Conservation (phyloP, 2,113 vertebrate genomes). For the Leiothrix lutea region DNA sequence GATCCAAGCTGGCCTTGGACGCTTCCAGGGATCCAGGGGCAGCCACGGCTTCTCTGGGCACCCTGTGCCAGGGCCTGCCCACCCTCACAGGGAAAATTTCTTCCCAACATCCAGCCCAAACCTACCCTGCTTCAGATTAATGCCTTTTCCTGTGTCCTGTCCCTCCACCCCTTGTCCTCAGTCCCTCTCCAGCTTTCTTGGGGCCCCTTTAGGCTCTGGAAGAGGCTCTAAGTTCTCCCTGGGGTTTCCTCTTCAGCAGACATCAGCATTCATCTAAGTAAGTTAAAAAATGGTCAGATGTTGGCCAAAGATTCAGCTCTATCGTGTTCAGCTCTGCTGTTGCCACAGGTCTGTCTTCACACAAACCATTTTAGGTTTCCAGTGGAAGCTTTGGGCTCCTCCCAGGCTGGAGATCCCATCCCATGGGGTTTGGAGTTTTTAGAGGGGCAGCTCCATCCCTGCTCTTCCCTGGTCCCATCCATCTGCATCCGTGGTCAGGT, state of each 20-base stretch:
- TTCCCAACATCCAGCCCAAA: not conserved
- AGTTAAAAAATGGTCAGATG: not conserved
- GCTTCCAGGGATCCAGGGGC: not conserved
- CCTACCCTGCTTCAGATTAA: not conserved
- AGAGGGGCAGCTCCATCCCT: not conserved
- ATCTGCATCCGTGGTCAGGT: fast-evolving
- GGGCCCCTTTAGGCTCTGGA: not conserved
- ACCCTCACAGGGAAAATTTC: not conserved
- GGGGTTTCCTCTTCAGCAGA: not conserved
- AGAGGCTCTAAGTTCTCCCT: fast-evolving
- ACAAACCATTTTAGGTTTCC: not conserved
- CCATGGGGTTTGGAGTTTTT: not conserved
- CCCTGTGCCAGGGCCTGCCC: fast-evolving
- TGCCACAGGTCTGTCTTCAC: fast-evolving
- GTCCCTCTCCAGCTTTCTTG: not conserved
- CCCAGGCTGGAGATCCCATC: not conserved
- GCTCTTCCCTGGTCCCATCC: not conserved
- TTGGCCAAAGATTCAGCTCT: not conserved
- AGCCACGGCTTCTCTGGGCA: not conserved
- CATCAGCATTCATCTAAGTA: fast-evolving
- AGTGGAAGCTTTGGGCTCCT: not conserved
- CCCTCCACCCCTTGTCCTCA: fast-evolving
- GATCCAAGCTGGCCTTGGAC: not conserved
- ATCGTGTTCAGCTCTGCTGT: not conserved
- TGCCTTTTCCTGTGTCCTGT: fast-evolving